Evolutionary conservation across 2,113 vertebrate genomes (phyloP), one percentile per base, ranked within the genome.

Genomic region (Bufo gargarizans): DNA sequence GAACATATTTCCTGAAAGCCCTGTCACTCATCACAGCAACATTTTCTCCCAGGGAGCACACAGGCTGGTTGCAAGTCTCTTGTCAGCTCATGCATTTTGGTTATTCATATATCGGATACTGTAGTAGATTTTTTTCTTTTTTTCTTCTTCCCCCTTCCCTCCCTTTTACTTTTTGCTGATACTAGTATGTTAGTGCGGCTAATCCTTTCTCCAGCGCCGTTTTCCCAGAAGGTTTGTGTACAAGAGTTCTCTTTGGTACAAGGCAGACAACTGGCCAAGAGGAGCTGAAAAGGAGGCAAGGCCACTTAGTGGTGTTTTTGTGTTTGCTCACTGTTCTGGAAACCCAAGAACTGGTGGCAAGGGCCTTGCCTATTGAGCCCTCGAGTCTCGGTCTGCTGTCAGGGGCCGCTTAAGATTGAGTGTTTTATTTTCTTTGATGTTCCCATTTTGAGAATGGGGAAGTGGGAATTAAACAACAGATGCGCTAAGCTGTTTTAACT

Each of bases 311-410:
- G 93, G 94, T 93, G 94, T 91, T 96, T 96, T 96, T 96, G 95
- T 96, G 95, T 96, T 96, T 96, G 96, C 93, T 95, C 95, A 96
- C 95, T 96, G 95, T 96, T 96, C 95, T 96, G 96, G 96, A 96
- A 96, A 96, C 95, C 95, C 92, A 95, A 96, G 95, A 95, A 94
- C 95, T 96, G 96, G 95, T 96, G 95, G 96, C 95, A 95, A 96
- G 95, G 95, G 94, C 94, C 94, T 95, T 93, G 94, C 95, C 95
- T 96, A 94, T 95, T 95, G 95, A 96, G 94, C 95, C 93, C 94
- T 96, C 91, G 93, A 96, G 95, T 94, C 94, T 94, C 92, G 94
- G 93, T 95, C 95, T 95, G 94, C 95, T 96, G 95, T 95, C 95
- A 94, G 95, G 94, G 85, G 92, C 96, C 95, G 94, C 94, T 95